phyloP scores from a whole-genome alignment of 2,113 vertebrate genomes.

The Acrocephalus kingi region DNA sequence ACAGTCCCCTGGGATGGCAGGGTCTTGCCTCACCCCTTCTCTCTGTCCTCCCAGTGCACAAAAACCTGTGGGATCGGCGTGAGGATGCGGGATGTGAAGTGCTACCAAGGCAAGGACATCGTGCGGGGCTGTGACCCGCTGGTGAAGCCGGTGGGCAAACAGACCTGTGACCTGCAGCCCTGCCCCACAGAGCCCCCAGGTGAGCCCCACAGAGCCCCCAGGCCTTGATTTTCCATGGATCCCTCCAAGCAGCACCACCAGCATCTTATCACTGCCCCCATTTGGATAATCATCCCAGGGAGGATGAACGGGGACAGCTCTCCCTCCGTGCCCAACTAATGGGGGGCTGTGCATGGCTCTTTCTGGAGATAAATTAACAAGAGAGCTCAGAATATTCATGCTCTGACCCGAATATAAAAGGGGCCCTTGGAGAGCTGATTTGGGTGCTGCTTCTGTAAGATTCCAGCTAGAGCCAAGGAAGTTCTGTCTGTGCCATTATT shows the following conservation, averaged over 20 bases:
- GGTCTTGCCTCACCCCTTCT: background rate
- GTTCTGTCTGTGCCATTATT: background rate
- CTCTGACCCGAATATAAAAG: background rate
- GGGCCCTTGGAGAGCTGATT: background rate
- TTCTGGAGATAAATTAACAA: background rate
- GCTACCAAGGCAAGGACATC: conserved; percentile 92
- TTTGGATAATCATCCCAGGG: too few relatives aligned
- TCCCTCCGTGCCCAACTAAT: background rate
- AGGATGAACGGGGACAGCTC: background rate
- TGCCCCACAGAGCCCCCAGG: conserved; percentile 97
- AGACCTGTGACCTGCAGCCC: conserved; percentile 92
- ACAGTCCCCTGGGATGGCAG: accelerated
- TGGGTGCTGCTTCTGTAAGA: background rate
- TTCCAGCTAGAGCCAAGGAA: background rate
- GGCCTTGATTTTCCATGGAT: background rate
- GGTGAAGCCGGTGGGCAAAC: conserved; percentile 91
- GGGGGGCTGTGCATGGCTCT: accelerated
- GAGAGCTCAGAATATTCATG: background rate
- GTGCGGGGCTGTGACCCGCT: conserved; percentile 92
- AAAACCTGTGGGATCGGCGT: conserved; percentile 93
- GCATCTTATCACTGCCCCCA: background rate
- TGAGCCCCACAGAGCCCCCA: conserved; percentile 28
- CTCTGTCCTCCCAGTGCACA: conserved; percentile 81
- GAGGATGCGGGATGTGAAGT: conserved; percentile 95
- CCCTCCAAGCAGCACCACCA: background rate